Evolutionary conservation across 1,140 invertebrate genomes (phyloP).

Genomic region (Xylocopa sonorina): DNA sequence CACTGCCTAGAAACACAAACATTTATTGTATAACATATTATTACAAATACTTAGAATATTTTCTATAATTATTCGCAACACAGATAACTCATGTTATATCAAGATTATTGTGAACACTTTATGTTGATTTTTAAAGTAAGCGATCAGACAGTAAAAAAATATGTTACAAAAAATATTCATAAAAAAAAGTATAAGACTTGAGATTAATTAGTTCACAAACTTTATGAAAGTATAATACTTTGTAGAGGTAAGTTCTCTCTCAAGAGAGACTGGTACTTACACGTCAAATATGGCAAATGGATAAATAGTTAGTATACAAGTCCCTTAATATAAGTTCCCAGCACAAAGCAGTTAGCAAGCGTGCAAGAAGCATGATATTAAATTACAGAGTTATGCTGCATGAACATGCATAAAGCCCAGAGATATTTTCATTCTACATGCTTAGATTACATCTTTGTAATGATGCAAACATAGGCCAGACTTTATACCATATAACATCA

Average conservation of each 20-base stretch:
- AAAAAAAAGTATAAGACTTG: neutral
- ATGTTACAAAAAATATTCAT: neutral
- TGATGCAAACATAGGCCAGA: conserved; percentile 47
- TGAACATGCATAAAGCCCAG: conserved; percentile 74
- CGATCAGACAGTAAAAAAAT: conserved; percentile 12
- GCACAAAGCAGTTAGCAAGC: conserved; percentile 76
- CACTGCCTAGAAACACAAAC: conserved; percentile 60
- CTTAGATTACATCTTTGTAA: conserved; percentile 69
- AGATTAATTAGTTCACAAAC: neutral
- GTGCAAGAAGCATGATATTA: conserved; percentile 73
- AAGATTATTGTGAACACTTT: neutral
- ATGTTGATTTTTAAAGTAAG: neutral
- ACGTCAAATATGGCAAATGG: conserved; percentile 64
- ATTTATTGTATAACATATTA: conserved; percentile 31
- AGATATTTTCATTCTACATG: conserved; percentile 71
- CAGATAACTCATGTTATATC: neutral
- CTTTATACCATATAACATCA: conserved; percentile 54
- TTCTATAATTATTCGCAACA: neutral
- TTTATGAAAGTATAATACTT: neutral
- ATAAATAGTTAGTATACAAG: conserved; percentile 61
- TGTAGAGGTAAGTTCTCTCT: conserved; percentile 12
- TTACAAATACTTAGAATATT: neutral
- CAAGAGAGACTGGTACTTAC: conserved; percentile 64
- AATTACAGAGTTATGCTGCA: conserved; percentile 74
- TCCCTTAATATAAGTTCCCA: conserved; percentile 79